Percentiles rank a stretch among this genome's conserved stretches.
Evolutionary conservation across 35 echinoderm and acorn worm species (phyloP).

Genomic region (Strongylocentrotus purpuratus): DNA sequence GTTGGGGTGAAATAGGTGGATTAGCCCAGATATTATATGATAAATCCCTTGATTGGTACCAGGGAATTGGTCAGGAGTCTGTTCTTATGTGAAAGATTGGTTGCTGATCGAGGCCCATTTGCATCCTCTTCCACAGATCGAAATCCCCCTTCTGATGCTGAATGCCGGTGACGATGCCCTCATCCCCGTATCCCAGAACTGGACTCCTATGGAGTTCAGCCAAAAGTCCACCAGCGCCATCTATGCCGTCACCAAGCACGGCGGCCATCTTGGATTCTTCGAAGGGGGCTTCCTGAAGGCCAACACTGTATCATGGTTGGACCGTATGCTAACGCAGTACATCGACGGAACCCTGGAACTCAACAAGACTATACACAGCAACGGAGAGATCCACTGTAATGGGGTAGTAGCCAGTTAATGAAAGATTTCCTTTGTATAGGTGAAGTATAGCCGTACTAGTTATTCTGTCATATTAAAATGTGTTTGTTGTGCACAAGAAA

Average conservation of each 20-base stretch:
- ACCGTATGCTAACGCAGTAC: slow-evolving; percentile 67
- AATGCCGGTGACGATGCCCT: slow-evolving; percentile 89
- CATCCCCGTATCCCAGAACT: slow-evolving; percentile 71
- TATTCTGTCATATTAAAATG: background rate
- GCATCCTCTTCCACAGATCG: slow-evolving; percentile 56
- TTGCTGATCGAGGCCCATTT: background rate
- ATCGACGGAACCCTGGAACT: slow-evolving; percentile 80
- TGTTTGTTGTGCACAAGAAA: background rate
- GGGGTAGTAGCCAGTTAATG: background rate
- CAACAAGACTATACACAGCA: background rate
- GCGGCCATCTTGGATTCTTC: slow-evolving; percentile 98
- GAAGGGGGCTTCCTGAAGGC: slow-evolving; percentile 84
- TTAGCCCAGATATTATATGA: too few relatives aligned
- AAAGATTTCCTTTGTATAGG: background rate
- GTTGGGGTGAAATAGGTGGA: too few relatives aligned
- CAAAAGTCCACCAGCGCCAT: slow-evolving; percentile 80
- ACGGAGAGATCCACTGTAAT: slow-evolving; percentile 20
- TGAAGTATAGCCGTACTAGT: background rate
- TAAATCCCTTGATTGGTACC: too few relatives aligned
- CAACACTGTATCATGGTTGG: slow-evolving; percentile 91
- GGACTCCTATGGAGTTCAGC: slow-evolving; percentile 63
- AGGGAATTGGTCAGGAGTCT: too few relatives aligned
- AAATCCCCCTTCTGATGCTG: slow-evolving; percentile 85
- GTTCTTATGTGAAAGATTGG: too few relatives aligned
- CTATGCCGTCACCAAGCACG: slow-evolving; percentile 89